Percentiles rank a stretch among this genome's conserved stretches.
Conservation (phyloP, 2,113 vertebrate species). For the Boulengeromyrus knoepffleri region DNA sequence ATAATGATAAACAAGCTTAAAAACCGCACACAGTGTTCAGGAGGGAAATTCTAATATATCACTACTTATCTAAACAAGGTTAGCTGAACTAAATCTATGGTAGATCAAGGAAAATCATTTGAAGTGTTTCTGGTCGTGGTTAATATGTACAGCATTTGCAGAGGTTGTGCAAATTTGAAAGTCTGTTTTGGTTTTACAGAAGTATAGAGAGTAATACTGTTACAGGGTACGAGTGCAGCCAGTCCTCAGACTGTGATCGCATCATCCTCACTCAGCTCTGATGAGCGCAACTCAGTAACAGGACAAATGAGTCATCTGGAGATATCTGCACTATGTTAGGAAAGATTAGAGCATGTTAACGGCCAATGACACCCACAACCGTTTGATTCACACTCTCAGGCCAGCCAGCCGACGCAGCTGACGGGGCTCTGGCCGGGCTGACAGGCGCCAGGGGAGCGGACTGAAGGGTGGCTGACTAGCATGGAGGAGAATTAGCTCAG, state of each 20-base stretch:
- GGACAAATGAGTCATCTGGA: not conserved
- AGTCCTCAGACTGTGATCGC: not conserved
- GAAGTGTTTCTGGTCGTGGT: not conserved
- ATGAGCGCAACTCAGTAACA: not conserved
- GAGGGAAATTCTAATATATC: too few species aligned
- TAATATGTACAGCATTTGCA: not conserved
- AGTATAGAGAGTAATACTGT: not conserved
- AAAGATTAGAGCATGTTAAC: not conserved
- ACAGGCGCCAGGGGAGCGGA: not conserved
- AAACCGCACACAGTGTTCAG: too few species aligned
- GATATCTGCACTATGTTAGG: not conserved
- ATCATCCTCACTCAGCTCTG: not conserved
- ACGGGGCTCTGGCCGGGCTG: not conserved
- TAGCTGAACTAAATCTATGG: not conserved
- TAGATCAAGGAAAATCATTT: not conserved
- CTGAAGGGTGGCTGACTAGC: not conserved
- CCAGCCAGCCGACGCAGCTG: not conserved
- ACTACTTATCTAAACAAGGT: not conserved
- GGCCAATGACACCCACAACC: not conserved
- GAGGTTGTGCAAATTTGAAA: not conserved
- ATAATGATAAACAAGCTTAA: not conserved
- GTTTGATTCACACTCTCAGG: not conserved
- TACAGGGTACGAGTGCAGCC: not conserved
- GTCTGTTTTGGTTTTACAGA: not conserved
- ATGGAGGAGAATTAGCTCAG: not conserved